Evolutionary conservation across 2,888 invertebrate genomes (phyloP).

Genomic region (Syrista parreyssii): DNA sequence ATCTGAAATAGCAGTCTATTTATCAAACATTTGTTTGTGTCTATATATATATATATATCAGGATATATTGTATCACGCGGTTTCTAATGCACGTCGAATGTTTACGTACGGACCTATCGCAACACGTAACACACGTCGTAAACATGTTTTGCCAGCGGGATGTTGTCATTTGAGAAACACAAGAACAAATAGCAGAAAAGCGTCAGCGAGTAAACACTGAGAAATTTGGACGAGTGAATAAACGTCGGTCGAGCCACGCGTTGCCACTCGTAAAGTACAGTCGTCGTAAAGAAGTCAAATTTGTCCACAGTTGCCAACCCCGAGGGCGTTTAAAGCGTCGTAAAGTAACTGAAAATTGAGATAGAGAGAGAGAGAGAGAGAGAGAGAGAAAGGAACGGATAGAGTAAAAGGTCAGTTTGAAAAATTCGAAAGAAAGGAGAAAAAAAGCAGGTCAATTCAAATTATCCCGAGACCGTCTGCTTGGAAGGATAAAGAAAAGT

Average conservation of each 20-base stretch:
- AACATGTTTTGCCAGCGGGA: not conserved
- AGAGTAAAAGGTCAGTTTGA: not conserved
- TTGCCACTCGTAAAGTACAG: constrained; percentile 31
- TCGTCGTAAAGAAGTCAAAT: constrained; percentile 52
- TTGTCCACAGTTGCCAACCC: constrained; percentile 46
- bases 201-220: not conserved
- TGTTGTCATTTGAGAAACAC: not conserved
- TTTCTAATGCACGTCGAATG: not conserved
- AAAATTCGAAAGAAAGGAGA: not conserved
- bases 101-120: not conserved
- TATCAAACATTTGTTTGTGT: not conserved
- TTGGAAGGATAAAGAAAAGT: too few relatives aligned
- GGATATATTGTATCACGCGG: not conserved
- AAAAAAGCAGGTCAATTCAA: not conserved
- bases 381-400: constrained; percentile 16
- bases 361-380: constrained; percentile 18
- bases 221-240: not conserved
- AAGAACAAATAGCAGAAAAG: not conserved
- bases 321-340: constrained; percentile 48
- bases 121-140: not conserved
- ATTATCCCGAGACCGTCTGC: not conserved
- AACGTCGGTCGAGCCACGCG: not conserved
- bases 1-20: not conserved
- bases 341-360: constrained; percentile 37
- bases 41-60: not conserved